These are phyloP conservation scores for Phataginus tetradactyla DNA, from an alignment of 2,797 vertebrate species.

Conservation along the genomic window DNA sequence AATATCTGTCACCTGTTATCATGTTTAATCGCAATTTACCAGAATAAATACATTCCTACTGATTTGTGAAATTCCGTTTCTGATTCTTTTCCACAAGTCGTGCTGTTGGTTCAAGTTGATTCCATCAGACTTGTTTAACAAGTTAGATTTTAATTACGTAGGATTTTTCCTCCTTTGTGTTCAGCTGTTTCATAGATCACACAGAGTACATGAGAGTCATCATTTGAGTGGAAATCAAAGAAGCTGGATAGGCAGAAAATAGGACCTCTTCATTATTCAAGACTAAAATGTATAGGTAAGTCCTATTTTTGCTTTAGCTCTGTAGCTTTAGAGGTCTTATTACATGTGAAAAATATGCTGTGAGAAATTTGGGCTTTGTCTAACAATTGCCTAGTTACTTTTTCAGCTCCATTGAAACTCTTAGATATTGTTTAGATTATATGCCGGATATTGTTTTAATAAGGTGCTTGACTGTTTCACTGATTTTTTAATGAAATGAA, in stretches of 20 bases:
- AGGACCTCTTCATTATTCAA: conserved; percentile 31
- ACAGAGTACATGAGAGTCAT: conserved; percentile 34
- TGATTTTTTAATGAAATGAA: not conserved
- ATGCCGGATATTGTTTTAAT: not conserved
- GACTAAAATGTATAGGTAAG: conserved; percentile 80
- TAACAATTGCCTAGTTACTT: not conserved
- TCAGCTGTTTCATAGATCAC: conserved; percentile 41
- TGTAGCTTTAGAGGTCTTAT: not conserved
- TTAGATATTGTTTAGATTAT: not conserved
- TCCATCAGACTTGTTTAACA: conserved; percentile 78
- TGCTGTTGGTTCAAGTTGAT: conserved; percentile 62
- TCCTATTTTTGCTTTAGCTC: not conserved
- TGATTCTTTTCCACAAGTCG: conserved; percentile 16
- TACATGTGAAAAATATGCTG: not conserved
- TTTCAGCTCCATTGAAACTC: not conserved
- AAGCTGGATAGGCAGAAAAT: conserved; percentile 31
- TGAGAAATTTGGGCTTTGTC: not conserved
- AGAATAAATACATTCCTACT: conserved; percentile 42
- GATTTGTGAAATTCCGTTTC: conserved; percentile 35
- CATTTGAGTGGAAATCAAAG: conserved; percentile 60
- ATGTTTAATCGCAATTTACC: not conserved
- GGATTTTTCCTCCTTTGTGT: conserved; percentile 78
- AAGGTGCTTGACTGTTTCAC: not conserved
- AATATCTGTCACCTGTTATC: not conserved
- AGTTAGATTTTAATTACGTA: conserved; percentile 74